Evolutionary conservation across 2,888 invertebrate species (phyloP).

Genomic region (Elmis aenea): DNA sequence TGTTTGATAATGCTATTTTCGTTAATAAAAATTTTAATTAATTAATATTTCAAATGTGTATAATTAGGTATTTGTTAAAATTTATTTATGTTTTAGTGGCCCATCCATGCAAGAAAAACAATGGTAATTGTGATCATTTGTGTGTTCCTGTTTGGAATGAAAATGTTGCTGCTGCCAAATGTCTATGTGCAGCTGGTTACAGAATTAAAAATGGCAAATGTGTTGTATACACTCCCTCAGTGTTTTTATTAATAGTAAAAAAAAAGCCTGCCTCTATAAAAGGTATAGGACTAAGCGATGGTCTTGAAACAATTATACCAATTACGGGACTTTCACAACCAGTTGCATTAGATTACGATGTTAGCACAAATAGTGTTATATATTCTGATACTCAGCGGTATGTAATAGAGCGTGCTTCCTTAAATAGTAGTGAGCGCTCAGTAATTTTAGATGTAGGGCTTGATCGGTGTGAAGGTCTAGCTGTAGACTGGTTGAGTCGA

Average conservation of each 20-base stretch:
- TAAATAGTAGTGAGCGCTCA: slow-evolving; percentile 25
- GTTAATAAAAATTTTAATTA: too few relatives aligned
- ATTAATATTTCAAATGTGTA: too few relatives aligned
- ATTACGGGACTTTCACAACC: slow-evolving; percentile 63
- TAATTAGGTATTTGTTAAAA: too few relatives aligned
- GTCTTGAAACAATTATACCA: slow-evolving; percentile 61
- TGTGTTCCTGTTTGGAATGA: slow-evolving; percentile 63
- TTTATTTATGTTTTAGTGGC: slow-evolving; percentile 51
- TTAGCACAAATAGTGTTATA: slow-evolving; percentile 44
- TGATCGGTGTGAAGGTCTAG: slow-evolving; percentile 67
- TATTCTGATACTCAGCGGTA: slow-evolving; percentile 52
- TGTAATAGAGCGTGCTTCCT: slow-evolving; percentile 30
- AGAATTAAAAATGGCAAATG: slow-evolving; percentile 58
- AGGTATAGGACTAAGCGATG: slow-evolving; percentile 52
- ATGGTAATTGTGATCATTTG: slow-evolving; percentile 71
- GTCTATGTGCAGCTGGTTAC: slow-evolving; percentile 71
- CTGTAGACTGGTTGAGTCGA: slow-evolving; percentile 77
- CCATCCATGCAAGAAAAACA: slow-evolving; percentile 63
- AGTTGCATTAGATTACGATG: slow-evolving; percentile 65
- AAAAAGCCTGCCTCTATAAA: slow-evolving; percentile 66
- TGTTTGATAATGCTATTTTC: too few relatives aligned
- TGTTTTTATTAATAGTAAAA: slow-evolving; percentile 63
- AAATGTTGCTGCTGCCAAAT: slow-evolving; percentile 55
- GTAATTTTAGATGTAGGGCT: slow-evolving; percentile 50
- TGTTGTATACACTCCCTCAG: slow-evolving; percentile 50